Conservation (phyloP, 2,888 invertebrate genomes). For the Enchytraeus crypticus region DNA sequence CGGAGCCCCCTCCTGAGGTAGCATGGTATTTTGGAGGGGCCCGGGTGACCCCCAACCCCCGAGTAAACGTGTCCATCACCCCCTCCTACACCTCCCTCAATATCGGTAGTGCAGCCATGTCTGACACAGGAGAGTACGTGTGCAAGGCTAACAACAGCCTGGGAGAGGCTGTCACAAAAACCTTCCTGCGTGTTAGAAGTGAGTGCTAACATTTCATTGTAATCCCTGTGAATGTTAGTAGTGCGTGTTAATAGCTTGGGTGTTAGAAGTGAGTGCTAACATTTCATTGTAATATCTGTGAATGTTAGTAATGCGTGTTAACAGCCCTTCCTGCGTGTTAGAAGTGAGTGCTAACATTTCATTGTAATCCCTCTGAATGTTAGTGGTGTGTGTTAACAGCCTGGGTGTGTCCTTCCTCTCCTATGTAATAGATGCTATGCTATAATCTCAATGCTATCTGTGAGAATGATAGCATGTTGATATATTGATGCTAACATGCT, state of each 20-base stretch:
- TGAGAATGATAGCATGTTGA: too few relatives aligned
- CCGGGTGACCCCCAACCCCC: constrained; percentile 54
- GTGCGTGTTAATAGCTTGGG: not conserved
- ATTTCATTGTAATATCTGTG: not conserved
- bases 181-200: constrained; percentile 43
- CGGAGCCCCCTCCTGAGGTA: constrained; percentile 42
- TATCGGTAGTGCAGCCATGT: constrained; percentile 54
- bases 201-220: constrained; percentile 9
- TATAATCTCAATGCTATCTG: too few relatives aligned
- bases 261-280: constrained; percentile 33
- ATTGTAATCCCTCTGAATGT: not conserved
- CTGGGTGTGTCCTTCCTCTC: too few relatives aligned
- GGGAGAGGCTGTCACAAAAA: constrained; percentile 59
- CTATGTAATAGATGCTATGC: too few relatives aligned
- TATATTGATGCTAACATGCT: too few relatives aligned
- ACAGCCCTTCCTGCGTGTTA: constrained; percentile 42
- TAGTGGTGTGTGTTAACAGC: not conserved
- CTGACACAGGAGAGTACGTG: constrained; percentile 70
- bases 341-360: constrained; percentile 29
- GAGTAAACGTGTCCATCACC: constrained; percentile 32
- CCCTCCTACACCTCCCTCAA: constrained; percentile 51
- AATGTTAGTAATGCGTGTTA: not conserved
- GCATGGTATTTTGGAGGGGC: constrained; percentile 56
- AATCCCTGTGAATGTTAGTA: not conserved
- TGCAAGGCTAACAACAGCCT: constrained; percentile 70